Conservation (phyloP, 1,140 invertebrate species). For the Macrosteles quadrilineatus region DNA sequence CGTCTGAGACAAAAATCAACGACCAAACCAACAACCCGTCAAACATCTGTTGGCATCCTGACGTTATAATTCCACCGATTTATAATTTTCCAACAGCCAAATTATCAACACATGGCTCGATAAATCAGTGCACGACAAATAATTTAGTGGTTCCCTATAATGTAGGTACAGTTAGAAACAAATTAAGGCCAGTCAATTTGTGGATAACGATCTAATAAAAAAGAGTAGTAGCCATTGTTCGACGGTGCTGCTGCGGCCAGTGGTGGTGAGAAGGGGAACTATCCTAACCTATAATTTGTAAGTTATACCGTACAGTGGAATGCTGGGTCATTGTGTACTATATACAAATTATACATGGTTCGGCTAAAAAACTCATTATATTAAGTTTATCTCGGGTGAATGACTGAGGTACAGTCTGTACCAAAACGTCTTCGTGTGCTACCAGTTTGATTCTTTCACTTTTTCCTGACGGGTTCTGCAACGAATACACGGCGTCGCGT, state of each 20-base stretch:
- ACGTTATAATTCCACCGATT: neutral
- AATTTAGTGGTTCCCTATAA: slow-evolving; percentile 18
- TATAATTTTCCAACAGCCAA: neutral
- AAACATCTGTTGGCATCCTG: no score
- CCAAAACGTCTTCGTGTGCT: no score
- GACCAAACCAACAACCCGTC: no score
- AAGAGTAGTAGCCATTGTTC: slow-evolving; percentile 25
- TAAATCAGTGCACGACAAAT: slow-evolving; percentile 22
- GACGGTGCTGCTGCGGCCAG: slow-evolving; percentile 16
- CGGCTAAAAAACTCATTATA: slow-evolving; percentile 11
- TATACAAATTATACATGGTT: slow-evolving; percentile 22
- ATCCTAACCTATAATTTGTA: slow-evolving; percentile 20
- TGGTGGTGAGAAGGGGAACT: slow-evolving; percentile 13
- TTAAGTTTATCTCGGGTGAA: slow-evolving; percentile 17
- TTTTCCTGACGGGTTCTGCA: no score
- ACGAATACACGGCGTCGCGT: no score
- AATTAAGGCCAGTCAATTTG: slow-evolving; percentile 16
- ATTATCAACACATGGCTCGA: slow-evolving; percentile 12
- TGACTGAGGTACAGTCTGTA: neutral
- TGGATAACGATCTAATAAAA: slow-evolving; percentile 23
- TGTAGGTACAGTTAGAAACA: slow-evolving; percentile 20
- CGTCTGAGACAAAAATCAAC: no score
- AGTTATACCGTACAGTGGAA: slow-evolving; percentile 17
- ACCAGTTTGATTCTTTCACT: no score
- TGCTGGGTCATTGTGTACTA: slow-evolving; percentile 14